Evolutionary conservation across 2,888 invertebrate species (phyloP), one percentile per base, ranked within the genome.

Genomic region (Epinotia bilunana): DNA sequence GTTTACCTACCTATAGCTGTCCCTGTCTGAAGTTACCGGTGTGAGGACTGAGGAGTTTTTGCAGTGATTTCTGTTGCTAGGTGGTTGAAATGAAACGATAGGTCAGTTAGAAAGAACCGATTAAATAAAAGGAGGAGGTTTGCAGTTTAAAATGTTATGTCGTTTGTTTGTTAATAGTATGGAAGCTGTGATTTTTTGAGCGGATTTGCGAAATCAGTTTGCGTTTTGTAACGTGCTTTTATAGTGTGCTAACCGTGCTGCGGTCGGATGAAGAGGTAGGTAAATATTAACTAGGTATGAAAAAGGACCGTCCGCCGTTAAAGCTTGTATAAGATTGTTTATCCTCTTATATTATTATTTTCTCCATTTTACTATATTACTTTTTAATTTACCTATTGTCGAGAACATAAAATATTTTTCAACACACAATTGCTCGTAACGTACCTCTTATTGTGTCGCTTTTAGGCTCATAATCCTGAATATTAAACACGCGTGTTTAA

Each of bases 31-130:
- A 13, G 0, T 18, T 1, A 7, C 5, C 1, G 12, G 43, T 20
- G n/a, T 28, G 72, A 72, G 46, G 72, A 72, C 5, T 12, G 57
- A 9, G n/a, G 39, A 12, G 16, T 58, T 57, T 63, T 62, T 43
- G 43, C 7, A 18, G 39, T 3, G 57, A 57, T 39, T 68, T 5
- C 7, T 28, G 64, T 72, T 72, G 64, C 63, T 46, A 64, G 43
- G 72, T 57, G 46, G 57, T 57, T 33, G 28, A 13, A n/a, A 39
- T 33, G 28, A 13, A n/a, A 39, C 12, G 49, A n/a, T 65, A 67
- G 39, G 67, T 67, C 67, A 67, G 55, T 57, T 67, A 39, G 18
- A 57, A 58, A 39, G 18, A 57, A 58, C 5, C n/a, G 13, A 12
- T 64, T 23, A 3, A 23, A 28, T 28, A 6, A 7, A 61, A 33